Percentiles rank a stretch among this genome's conserved stretches.
These are phyloP conservation scores for Conops quadrifasciatus DNA, from an alignment of 2,888 invertebrate genomes.

Conservation along the genomic window DNA sequence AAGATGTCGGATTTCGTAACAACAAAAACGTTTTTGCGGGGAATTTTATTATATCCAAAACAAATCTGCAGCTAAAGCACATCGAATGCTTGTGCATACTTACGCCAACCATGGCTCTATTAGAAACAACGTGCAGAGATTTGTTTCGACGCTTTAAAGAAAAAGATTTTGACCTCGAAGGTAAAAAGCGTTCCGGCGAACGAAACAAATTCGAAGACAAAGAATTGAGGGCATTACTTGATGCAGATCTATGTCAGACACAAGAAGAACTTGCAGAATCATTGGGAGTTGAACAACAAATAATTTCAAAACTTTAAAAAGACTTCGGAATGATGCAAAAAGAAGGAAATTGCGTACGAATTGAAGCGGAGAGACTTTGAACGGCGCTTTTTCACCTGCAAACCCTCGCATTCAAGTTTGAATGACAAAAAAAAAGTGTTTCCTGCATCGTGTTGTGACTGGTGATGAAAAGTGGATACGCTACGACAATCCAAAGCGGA, in stretches of 20 bases:
- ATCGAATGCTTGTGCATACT: background rate
- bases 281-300: background rate
- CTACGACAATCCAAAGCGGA: no score
- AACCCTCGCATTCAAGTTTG: no score
- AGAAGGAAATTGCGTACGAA: no score
- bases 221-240: background rate
- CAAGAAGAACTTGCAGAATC: background rate
- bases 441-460: no score
- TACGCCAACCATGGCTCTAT: background rate
- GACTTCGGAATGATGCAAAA: no score
- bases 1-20: background rate
- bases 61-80: background rate
- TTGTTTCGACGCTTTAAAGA: background rate
- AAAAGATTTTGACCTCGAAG: background rate
- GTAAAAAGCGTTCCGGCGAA: background rate
- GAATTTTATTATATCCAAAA: background rate
- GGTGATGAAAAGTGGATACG: no score
- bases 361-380: no score
- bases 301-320: no score
- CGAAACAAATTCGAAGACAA: background rate
- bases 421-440: no score
- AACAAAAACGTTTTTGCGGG: background rate
- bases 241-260: background rate
- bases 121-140: background rate
- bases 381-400: no score